phyloP scores from a whole-genome alignment of 2,797 vertebrate genomes.

The Hozukius guyotensis region DNA sequence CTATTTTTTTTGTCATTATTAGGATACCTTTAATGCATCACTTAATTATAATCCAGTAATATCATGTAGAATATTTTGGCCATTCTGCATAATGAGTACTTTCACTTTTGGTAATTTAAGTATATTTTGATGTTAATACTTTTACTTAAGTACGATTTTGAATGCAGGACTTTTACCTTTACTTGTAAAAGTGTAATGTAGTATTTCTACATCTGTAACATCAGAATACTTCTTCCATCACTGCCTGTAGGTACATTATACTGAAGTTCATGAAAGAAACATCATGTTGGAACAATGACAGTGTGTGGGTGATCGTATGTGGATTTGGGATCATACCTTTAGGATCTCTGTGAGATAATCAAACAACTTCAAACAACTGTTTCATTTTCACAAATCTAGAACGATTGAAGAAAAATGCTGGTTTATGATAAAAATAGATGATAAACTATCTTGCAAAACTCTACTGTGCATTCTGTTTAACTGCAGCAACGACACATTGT shows the following conservation, averaged over 20 bases:
- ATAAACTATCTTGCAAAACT: background rate
- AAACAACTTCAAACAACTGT: conserved; percentile 18
- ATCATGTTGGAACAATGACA: background rate
- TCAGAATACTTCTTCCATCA: background rate
- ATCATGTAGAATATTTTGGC: background rate
- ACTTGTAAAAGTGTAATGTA: too few species aligned
- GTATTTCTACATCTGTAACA: background rate
- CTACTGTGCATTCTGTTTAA: background rate
- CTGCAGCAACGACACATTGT: background rate
- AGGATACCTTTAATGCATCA: background rate
- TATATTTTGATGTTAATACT: background rate
- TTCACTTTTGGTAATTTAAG: background rate
- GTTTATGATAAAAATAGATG: conserved; percentile 20
- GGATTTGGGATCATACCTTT: background rate
- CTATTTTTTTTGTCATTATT: too few species aligned
- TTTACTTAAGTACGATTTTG: background rate
- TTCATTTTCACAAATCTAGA: conserved; percentile 3
- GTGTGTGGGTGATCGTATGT: background rate
- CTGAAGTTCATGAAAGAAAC: background rate
- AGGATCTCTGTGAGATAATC: conserved; percentile 32
- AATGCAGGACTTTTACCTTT: too few species aligned
- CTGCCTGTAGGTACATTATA: background rate
- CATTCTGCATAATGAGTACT: background rate
- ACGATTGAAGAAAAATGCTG: conserved; percentile 12
- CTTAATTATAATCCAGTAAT: too few species aligned